Base-by-base conservation (phyloP, 1,140 invertebrate species). In the Pissodes strobi region DNA sequence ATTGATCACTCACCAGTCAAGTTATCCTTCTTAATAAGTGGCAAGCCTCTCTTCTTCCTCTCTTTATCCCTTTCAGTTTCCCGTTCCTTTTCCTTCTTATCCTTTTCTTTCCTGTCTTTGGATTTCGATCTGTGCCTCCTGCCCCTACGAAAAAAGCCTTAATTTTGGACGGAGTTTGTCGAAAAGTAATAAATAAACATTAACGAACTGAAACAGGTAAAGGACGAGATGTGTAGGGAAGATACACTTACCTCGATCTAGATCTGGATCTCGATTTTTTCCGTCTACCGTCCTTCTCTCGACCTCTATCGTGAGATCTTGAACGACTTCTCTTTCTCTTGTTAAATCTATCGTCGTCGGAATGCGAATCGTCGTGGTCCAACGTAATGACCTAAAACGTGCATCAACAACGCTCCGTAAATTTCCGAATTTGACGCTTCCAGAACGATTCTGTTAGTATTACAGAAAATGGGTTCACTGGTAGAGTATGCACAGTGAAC, bases 21-120 rank as follows among this genome's bases (percentile, higher is more conserved):
- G 81, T 93, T 88, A 61, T 95, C 91, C 72, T 90, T 91, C 73
- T 91, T 90, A 38, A 95, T 86, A 0, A 90, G 85, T 8, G 95
- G 95, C 39, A 98, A 78, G 17, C 95, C 95, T 74, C 92, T 89
- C 78, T 94, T 94, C 69, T 89, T 87, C 41, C 94, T 81, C 75
- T 92, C 90, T 71, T 87, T 83, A 72, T 91, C 86, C 69, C 88
- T 88, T 72, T 92, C 90, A 2, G 86, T 84, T 69, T 95, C 91
- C 46, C 88, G 87, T 68, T 93, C 90, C 27, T 86, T 85, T 72
- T 91, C 90, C 12, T 86, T 83, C 58, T 80, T 79, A 25, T 82
- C 82, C 65, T 84, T 80, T 46, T 88, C 85, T 53, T 84, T 78
- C 12, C 85, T 77, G 15, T 84, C 82, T 12, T 83, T 80, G 10